Evolutionary conservation across 2,888 invertebrate genomes (phyloP).

Genomic region (Odontothrips loti): DNA sequence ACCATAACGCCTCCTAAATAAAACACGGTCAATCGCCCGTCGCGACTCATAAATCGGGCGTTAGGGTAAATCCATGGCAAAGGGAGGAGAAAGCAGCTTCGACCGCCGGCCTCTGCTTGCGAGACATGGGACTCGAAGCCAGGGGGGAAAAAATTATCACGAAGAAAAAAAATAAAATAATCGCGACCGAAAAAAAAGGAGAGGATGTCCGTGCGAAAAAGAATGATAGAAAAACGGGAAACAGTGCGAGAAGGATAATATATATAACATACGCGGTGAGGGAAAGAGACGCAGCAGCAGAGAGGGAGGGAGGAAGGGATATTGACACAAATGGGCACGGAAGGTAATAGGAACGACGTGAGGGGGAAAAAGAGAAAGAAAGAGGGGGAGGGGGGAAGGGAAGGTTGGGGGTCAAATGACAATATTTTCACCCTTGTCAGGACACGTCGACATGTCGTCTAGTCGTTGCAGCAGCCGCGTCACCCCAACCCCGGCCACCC

Average conservation of each 20-base stretch:
- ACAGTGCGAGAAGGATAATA: too few relatives aligned
- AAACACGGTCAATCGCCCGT: neutral
- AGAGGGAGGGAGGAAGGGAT: neutral
- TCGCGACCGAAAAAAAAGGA: neutral
- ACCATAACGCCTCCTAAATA: neutral
- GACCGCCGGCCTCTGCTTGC: too few relatives aligned
- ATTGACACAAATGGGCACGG: neutral
- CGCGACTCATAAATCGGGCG: neutral
- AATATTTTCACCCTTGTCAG: constrained; percentile 29
- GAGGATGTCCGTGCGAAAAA: neutral
- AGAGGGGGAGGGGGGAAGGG: neutral
- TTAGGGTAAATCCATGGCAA: neutral
- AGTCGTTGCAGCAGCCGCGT: too few relatives aligned
- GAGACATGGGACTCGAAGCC: too few relatives aligned
- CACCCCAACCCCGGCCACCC: constrained; percentile 21
- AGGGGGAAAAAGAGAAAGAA: too few relatives aligned
- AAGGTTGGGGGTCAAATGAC: neutral
- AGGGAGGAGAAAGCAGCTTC: neutral
- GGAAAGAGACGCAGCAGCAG: too few relatives aligned
- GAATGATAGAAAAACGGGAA: neutral
- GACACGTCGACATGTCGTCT: constrained; percentile 27
- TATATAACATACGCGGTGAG: too few relatives aligned
- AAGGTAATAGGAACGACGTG: constrained; percentile 11
- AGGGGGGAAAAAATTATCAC: too few relatives aligned
- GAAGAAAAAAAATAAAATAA: neutral